Base-by-base conservation (phyloP, 2,113 vertebrate species). In the Eolophus roseicapilla region DNA sequence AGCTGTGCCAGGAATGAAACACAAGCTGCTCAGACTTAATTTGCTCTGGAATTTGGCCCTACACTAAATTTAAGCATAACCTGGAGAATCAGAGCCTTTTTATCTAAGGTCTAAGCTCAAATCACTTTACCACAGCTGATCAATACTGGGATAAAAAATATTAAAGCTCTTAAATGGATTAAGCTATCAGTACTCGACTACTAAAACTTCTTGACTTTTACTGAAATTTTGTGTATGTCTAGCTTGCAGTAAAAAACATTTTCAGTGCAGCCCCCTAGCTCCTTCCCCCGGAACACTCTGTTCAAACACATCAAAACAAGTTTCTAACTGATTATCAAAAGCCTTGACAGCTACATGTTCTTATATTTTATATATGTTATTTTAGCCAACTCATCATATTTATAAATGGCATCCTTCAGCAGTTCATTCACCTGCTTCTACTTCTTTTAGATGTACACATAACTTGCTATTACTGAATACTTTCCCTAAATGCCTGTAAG, bases 191-290 rank as follows among this genome's bases (percentile, higher is more conserved):
- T 62, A 75, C 9, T 60, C 53, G 31, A 49, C 21, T 53, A 67
- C 5, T 17, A 73, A 47, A 73, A 33, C 10, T 60, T 60, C 43
- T 47, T 62, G 31, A 71, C 20, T 68, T 47, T 33, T 62, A 43
- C 9, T 23, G 23, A 71, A n/a, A 41, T 82, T 39, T 47, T 78
- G 6, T 50, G 13, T 35, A 25, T 78, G 25, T 78, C 24, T 50
- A 71, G 8, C 10, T 44, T 53, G 20, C 29, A 67, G 29, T 39
- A 35, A 88, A 53, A 65, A 37, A 13, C 6, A 28, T 19, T 52
- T 65, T 17, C 17, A 47, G 10, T 24, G 10, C 7, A 3, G 0
- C 10, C 7, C 17, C 6, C 3, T 10, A 47, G 17, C 3, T 21
- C 16, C 14, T 43, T 9, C 5, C 17, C 10, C 24, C 6, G 53